Conservation (phyloP, 2,797 vertebrate species). For the Okamejei kenojei region DNA sequence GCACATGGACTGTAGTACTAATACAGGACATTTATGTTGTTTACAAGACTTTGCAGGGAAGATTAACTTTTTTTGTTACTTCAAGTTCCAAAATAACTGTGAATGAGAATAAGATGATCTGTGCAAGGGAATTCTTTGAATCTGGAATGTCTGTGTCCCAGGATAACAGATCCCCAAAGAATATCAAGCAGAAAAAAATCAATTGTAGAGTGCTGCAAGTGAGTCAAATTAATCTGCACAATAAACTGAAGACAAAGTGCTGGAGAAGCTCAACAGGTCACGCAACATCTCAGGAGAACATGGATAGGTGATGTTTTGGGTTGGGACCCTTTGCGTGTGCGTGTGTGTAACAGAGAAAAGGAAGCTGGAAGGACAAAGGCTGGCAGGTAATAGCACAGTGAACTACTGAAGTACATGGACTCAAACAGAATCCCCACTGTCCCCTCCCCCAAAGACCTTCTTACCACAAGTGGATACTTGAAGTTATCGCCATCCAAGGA, state of each 20-base stretch:
- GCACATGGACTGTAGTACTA: background rate
- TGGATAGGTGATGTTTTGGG: no score
- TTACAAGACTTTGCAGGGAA: background rate
- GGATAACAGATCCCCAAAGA: background rate
- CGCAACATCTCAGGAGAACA: no score
- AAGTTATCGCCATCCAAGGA: conserved; percentile 97
- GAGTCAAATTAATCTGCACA: background rate
- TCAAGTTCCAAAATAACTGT: background rate
- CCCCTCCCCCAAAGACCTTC: conserved; percentile 38
- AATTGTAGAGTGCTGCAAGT: background rate
- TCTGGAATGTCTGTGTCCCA: background rate
- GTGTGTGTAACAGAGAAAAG: no score
- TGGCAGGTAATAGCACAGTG: no score
- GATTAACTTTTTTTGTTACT: background rate
- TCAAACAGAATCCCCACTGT: no score
- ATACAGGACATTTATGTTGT: background rate
- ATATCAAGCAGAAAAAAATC: background rate
- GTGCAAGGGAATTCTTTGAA: background rate
- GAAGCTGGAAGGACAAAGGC: no score
- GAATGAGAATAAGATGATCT: background rate
- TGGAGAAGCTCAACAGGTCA: no score
- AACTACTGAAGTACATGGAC: background rate
- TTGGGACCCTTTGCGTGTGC: no score
- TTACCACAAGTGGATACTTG: conserved; percentile 97
- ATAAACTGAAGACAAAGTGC: no score